Evolutionary conservation across 2,113 vertebrate species (phyloP).

Genomic region (Phalacrocorax carbo): DNA sequence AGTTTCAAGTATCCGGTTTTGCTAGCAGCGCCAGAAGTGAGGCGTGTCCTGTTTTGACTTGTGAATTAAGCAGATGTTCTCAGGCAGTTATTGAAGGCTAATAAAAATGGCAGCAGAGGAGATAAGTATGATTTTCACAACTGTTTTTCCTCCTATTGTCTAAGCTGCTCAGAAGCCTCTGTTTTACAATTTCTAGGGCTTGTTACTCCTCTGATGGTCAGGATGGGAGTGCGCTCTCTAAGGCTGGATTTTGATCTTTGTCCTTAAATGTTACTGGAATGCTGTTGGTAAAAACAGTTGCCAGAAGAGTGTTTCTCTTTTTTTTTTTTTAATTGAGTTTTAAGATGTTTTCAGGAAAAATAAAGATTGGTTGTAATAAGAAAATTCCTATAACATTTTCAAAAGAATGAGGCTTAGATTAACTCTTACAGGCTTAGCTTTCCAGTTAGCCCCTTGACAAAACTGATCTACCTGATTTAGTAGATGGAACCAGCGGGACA

Average conservation of each 20-base stretch:
- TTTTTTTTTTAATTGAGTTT: neutral
- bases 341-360: neutral
- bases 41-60: neutral
- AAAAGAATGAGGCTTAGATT: neutral
- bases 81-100: neutral
- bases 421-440: neutral
- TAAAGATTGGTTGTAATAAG: neutral
- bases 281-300: neutral
- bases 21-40: neutral
- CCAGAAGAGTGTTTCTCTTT: neutral
- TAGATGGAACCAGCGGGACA: neutral
- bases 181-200: neutral
- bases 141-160: neutral
- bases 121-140: neutral
- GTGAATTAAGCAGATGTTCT: slow-evolving; percentile 8
- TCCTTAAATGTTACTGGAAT: neutral
- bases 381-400: neutral
- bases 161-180: neutral
- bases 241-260: neutral
- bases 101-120: neutral
- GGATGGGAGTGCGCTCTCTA: neutral
- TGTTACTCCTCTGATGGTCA: neutral
- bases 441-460: neutral
- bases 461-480: neutral
- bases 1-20: neutral